Evolutionary conservation across 2,888 invertebrate genomes (phyloP).

Genomic region (Pelosia muscerda): DNA sequence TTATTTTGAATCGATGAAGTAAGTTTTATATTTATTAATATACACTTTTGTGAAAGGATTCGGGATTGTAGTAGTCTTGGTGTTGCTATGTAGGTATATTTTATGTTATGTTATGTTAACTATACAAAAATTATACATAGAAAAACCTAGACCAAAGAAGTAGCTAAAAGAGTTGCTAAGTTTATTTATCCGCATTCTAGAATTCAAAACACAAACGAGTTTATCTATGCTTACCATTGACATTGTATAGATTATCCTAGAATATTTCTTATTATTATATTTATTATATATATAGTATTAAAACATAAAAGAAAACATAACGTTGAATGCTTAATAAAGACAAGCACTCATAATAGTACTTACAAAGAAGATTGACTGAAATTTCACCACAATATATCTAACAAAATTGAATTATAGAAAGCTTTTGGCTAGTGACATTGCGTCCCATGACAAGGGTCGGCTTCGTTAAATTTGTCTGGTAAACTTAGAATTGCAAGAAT

Average conservation of each 20-base stretch:
- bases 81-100: too few relatives aligned
- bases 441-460: conserved; percentile 68
- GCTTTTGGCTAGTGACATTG: conserved; percentile 55
- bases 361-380: conserved; percentile 51
- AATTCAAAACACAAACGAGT: too few relatives aligned
- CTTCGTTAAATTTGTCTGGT: conserved; percentile 69
- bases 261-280: too few relatives aligned
- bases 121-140: too few relatives aligned
- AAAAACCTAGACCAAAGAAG: too few relatives aligned
- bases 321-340: conserved; percentile 29
- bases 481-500: conserved; percentile 47
- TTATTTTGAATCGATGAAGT: conserved; percentile 34
- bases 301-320: conserved; percentile 14
- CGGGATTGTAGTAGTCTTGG: too few relatives aligned
- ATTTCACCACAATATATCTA: conserved; percentile 59
- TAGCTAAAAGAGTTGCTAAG: too few relatives aligned
- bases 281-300: too few relatives aligned
- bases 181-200: too few relatives aligned
- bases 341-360: conserved; percentile 47
- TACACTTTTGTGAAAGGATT: not conserved
- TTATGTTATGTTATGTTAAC: too few relatives aligned
- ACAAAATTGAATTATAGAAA: conserved; percentile 63
- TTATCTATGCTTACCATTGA: too few relatives aligned
- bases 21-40: conserved; percentile 8
- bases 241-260: too few relatives aligned